Conservation (phyloP, 2,888 invertebrate genomes). For the Acleris sparsana region DNA sequence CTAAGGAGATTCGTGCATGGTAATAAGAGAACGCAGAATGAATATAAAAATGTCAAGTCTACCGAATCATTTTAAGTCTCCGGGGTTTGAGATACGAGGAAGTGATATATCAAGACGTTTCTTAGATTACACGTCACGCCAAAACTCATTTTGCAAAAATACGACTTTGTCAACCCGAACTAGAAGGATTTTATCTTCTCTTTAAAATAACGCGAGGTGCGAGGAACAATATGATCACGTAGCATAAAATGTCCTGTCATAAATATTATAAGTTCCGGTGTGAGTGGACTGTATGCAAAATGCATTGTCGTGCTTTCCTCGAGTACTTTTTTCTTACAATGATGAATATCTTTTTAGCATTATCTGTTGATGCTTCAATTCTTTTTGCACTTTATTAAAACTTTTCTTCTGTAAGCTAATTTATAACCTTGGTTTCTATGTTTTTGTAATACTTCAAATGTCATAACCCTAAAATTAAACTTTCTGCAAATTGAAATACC, state of each 20-base stretch:
- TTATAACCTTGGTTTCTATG: too few relatives aligned
- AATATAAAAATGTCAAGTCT: slow-evolving; percentile 73
- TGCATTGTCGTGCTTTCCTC: slow-evolving; percentile 2
- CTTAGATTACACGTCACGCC: slow-evolving; percentile 28
- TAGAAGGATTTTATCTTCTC: slow-evolving; percentile 1
- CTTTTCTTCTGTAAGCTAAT: too few relatives aligned
- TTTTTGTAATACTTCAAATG: too few relatives aligned
- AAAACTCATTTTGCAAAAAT: slow-evolving; percentile 31
- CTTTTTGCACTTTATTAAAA: too few relatives aligned
- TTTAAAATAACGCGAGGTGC: slow-evolving; percentile 3
- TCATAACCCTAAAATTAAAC: too few relatives aligned
- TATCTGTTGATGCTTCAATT: too few relatives aligned
- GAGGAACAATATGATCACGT: slow-evolving; percentile 25
- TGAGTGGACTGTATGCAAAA: slow-evolving; percentile 15
- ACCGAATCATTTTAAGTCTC: slow-evolving; percentile 68
- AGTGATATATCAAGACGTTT: slow-evolving; percentile 29
- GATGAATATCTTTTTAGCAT: too few relatives aligned
- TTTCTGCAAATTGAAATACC: too few relatives aligned
- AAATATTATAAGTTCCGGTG: slow-evolving; percentile 20
- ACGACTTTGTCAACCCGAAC: neutral
- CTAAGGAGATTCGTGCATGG: slow-evolving; percentile 76
- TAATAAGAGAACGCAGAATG: slow-evolving; percentile 70
- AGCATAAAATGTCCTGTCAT: slow-evolving; percentile 9
- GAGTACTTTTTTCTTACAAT: neutral
- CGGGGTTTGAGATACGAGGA: slow-evolving; percentile 39